phyloP scores from a whole-genome alignment of 1,140 invertebrate genomes.

The Agraylea sexmaculata region DNA sequence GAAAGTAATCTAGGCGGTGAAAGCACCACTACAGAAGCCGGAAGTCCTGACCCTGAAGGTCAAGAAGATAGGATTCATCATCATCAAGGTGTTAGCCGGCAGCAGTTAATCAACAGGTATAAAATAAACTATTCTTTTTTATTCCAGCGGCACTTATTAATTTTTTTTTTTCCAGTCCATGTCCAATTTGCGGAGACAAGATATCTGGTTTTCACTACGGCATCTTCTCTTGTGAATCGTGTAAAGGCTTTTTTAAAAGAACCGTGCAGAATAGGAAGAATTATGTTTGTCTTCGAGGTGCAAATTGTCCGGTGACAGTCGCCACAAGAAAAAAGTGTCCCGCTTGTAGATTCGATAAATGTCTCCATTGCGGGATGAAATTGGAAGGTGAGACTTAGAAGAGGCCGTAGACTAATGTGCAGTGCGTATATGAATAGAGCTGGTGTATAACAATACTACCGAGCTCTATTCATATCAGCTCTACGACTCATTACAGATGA shows the following conservation, averaged over 20 bases:
- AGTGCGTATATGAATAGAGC: background rate
- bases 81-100: constrained; percentile 65
- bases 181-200: constrained; percentile 90
- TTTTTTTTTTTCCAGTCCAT: constrained; percentile 57
- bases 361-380: constrained; percentile 92
- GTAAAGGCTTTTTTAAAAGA: constrained; percentile 96
- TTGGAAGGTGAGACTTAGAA: constrained; percentile 58
- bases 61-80: constrained; percentile 31
- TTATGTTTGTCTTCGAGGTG: constrained; percentile 86
- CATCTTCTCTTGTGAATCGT: constrained; percentile 94
- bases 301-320: constrained; percentile 81
- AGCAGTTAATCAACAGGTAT: constrained; percentile 65
- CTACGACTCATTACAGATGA: background rate
- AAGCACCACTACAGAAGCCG: constrained; percentile 23
- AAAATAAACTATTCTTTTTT: background rate
- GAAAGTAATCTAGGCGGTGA: constrained; percentile 27
- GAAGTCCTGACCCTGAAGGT: constrained; percentile 31
- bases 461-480: background rate
- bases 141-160: constrained; percentile 11
- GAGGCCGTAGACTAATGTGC: background rate
- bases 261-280: constrained; percentile 97
- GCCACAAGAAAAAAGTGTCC: constrained; percentile 93
- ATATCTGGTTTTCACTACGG: constrained; percentile 93
- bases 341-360: constrained; percentile 94
- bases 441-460: background rate